Evolutionary conservation across 2,888 invertebrate species (phyloP).

Genomic region (Mesoligia furuncula): DNA sequence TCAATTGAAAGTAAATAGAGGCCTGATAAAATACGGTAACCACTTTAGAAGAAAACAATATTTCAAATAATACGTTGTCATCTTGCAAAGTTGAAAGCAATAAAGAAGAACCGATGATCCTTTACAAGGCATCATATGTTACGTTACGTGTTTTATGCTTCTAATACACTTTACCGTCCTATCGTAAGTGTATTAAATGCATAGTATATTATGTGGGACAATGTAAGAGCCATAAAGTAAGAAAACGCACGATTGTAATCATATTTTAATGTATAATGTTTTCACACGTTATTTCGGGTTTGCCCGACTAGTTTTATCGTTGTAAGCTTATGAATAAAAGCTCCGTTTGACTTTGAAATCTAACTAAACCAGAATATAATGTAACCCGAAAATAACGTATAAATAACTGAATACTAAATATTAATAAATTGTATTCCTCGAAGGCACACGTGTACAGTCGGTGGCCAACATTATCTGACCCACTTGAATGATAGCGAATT

Average conservation of each 20-base stretch:
- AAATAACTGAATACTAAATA: background rate
- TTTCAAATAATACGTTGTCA: constrained; percentile 4
- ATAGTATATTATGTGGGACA: constrained; percentile 42
- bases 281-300: constrained; percentile 1
- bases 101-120: constrained; percentile 30
- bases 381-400: background rate
- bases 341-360: background rate
- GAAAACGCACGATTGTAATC: background rate
- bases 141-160: constrained; percentile 46
- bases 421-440: background rate
- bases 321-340: background rate
- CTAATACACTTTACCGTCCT: constrained; percentile 52
- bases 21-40: background rate
- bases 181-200: constrained; percentile 50
- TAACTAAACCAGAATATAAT: background rate
- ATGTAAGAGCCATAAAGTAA: constrained; percentile 4
- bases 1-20: background rate
- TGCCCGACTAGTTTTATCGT: background rate
- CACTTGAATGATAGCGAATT: too few species aligned
- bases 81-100: constrained; percentile 28
- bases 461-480: too few species aligned
- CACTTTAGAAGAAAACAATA: background rate
- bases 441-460: too few species aligned
- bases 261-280: background rate
- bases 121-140: constrained; percentile 45